Conservation (phyloP, 2,113 vertebrate genomes). For the Aramus guarauna region DNA sequence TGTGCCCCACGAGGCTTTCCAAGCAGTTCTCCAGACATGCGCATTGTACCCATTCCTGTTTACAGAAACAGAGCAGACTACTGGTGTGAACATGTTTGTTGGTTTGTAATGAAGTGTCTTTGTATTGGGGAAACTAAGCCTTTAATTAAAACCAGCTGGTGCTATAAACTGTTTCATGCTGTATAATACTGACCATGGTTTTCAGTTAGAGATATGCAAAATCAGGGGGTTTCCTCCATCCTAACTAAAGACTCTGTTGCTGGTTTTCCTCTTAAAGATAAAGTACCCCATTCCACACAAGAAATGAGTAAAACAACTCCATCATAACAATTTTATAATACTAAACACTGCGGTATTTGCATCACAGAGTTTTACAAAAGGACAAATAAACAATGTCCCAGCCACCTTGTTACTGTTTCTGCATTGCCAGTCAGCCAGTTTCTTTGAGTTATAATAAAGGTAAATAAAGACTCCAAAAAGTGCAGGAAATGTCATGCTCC, state of each 20-base stretch:
- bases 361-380: neutral
- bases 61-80: neutral
- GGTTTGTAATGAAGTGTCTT: constrained; percentile 9
- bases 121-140: neutral
- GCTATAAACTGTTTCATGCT: neutral
- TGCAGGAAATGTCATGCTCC: neutral
- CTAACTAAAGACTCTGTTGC: neutral
- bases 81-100: neutral
- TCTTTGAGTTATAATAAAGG: neutral
- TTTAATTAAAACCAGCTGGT: constrained; percentile 35
- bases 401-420: neutral
- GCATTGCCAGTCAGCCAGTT: neutral
- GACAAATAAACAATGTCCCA: neutral
- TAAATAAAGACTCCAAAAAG: neutral
- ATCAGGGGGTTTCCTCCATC: neutral
- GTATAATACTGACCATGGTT: neutral
- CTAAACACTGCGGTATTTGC: neutral
- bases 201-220: neutral
- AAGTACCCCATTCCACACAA: neutral
- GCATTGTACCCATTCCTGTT: neutral
- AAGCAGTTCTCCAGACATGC: neutral
- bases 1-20: neutral
- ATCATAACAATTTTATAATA: neutral
- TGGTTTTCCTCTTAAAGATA: neutral
- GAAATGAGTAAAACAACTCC: neutral